A percentile compares a stretch with the other conserved stretches of the same genome.
phyloP scores from a whole-genome alignment of 2,888 invertebrate species.

The Amiota minor region DNA sequence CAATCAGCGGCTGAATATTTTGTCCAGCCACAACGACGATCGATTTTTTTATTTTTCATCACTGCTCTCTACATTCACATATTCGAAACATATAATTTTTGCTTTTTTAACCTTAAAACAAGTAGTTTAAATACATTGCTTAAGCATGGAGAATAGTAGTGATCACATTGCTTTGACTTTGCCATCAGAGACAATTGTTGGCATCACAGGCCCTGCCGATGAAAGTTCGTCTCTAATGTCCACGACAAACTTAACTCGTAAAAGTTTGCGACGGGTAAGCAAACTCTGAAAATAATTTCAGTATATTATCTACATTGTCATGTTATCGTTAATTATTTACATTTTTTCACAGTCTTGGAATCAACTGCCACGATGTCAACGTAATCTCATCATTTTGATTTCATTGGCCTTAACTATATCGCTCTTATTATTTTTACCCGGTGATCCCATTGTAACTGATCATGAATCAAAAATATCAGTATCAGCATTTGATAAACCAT shows the following conservation, averaged over 20 bases:
- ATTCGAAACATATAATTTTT: slow-evolving; percentile 13
- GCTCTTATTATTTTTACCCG: slow-evolving; percentile 77
- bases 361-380: slow-evolving; percentile 86
- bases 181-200: slow-evolving; percentile 51
- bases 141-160: slow-evolving; percentile 59
- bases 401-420: slow-evolving; percentile 77
- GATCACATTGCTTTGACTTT: slow-evolving; percentile 70
- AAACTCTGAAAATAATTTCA: slow-evolving; percentile 5
- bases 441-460: slow-evolving; percentile 62
- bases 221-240: slow-evolving; percentile 37
- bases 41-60: slow-evolving; percentile 20
- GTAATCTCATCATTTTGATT: slow-evolving; percentile 82
- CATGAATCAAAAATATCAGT: slow-evolving; percentile 44
- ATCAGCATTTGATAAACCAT: slow-evolving; percentile 35
- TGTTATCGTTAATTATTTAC: not conserved
- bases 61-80: not conserved
- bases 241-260: slow-evolving; percentile 51
- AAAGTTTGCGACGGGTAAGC: slow-evolving; percentile 70
- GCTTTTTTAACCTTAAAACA: slow-evolving; percentile 1
- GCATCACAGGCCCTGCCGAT: slow-evolving; percentile 47
- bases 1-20: not conserved
- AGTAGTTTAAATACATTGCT: not conserved
- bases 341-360: slow-evolving; percentile 82
- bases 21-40: slow-evolving; percentile 5
- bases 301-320: slow-evolving; percentile 1